These are phyloP conservation scores for Fukomys damarensis DNA, from an alignment of 2,113 vertebrate species.

Conservation along the genomic window DNA sequence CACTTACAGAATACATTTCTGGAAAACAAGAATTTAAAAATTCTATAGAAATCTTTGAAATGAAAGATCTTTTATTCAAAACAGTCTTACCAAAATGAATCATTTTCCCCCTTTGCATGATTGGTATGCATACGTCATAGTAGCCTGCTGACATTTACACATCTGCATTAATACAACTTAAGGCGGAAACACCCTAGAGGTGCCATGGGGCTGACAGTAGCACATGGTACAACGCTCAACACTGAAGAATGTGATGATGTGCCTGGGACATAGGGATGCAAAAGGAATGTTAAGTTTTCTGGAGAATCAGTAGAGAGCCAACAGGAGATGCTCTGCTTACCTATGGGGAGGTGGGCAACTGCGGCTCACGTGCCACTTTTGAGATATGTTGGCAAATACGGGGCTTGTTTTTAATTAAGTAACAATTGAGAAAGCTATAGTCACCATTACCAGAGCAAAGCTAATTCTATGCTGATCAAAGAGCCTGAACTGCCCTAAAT, in stretches of 20 bases:
- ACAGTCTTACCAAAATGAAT: constrained; percentile 43
- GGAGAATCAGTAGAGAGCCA: constrained; percentile 56
- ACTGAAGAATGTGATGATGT: constrained; percentile 50
- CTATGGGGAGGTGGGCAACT: constrained; percentile 57
- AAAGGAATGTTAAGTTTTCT: constrained; percentile 49
- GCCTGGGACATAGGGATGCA: constrained; percentile 49
- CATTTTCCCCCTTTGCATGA: constrained; percentile 74
- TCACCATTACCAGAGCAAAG: constrained; percentile 83
- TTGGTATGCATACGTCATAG: constrained; percentile 80
- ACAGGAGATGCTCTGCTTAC: constrained; percentile 47
- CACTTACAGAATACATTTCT: neutral
- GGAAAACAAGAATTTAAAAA: neutral
- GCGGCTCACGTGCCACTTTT: constrained; percentile 62
- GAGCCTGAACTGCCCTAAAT: constrained; percentile 84
- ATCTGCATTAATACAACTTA: constrained; percentile 81
- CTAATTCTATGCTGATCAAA: constrained; percentile 86
- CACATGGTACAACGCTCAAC: constrained; percentile 53
- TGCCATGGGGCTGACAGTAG: constrained; percentile 62
- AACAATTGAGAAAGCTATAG: constrained; percentile 82
- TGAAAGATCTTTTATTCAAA: constrained; percentile 70
- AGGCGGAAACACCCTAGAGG: constrained; percentile 75
- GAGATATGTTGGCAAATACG: constrained; percentile 64
- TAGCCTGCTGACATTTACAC: constrained; percentile 66
- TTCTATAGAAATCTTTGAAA: neutral
- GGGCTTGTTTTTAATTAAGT: constrained; percentile 83